Conservation (phyloP, 2,797 vertebrate species). For the Esox lucius region DNA sequence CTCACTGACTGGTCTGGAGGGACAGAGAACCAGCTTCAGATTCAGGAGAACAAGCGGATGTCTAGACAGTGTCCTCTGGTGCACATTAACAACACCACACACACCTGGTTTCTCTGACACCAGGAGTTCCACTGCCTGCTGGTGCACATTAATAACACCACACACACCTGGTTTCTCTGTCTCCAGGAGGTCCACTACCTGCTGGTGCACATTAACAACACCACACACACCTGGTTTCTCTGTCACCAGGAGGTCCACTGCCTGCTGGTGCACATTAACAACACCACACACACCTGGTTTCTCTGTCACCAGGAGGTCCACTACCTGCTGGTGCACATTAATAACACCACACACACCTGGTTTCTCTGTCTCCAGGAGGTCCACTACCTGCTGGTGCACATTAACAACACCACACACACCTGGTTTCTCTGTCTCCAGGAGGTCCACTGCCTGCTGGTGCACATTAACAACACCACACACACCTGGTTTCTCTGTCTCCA, state of each 20-base stretch:
- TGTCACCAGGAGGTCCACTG: conserved; percentile 72
- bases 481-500: conserved; percentile 78
- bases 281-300: conserved; percentile 71
- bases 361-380: conserved; percentile 70
- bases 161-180: conserved; percentile 73
- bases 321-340: conserved; percentile 46
- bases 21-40: background rate
- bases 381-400: conserved; percentile 58
- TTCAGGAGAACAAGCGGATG: too few relatives aligned
- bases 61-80: too few relatives aligned
- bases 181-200: conserved; percentile 75
- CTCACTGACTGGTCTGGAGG: conserved; percentile 74
- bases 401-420: conserved; percentile 68
- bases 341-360: conserved; percentile 70
- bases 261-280: conserved; percentile 31
- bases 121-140: conserved; percentile 71
- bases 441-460: conserved; percentile 64
- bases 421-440: conserved; percentile 70
- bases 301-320: conserved; percentile 70
- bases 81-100: conserved; percentile 11
- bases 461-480: conserved; percentile 27
- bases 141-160: background rate
- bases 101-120: conserved; percentile 75
- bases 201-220: background rate
- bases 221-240: conserved; percentile 73